Conservation (phyloP, 92 coral and sea anemone species). For the Epizoanthus scotinus region DNA sequence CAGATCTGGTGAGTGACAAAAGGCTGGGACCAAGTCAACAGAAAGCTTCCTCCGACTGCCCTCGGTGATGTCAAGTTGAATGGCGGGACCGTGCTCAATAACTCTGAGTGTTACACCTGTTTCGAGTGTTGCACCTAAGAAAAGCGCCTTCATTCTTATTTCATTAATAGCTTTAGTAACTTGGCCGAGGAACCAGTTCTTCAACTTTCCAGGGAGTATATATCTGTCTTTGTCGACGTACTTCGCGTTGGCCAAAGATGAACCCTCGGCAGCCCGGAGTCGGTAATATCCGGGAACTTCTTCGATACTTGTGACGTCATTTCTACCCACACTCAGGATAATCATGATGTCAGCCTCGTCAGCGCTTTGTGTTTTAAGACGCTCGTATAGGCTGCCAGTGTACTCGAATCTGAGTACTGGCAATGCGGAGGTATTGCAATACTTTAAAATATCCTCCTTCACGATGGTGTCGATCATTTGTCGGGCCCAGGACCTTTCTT, state of each 20-base stretch:
- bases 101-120: slow-evolving; percentile 46
- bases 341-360: slow-evolving; percentile 67
- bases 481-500: slow-evolving; percentile 55
- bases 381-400: slow-evolving; percentile 67
- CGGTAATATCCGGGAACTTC: slow-evolving; percentile 39
- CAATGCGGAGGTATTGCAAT: slow-evolving; percentile 42
- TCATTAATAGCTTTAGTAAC: slow-evolving; percentile 52
- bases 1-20: slow-evolving; percentile 44
- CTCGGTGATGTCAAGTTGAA: slow-evolving; percentile 69
- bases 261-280: slow-evolving; percentile 39
- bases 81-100: slow-evolving; percentile 77
- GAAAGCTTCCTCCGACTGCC: slow-evolving; percentile 53
- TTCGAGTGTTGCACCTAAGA: slow-evolving; percentile 34
- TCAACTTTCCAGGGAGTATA: slow-evolving; percentile 55
- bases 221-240: slow-evolving; percentile 40
- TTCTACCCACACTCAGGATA: slow-evolving; percentile 44
- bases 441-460: slow-evolving; percentile 24
- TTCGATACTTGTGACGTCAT: slow-evolving; percentile 18
- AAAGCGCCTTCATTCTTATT: slow-evolving; percentile 11
- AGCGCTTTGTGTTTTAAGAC: slow-evolving; percentile 47
- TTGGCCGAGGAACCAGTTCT: slow-evolving; percentile 58
- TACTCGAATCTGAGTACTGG: slow-evolving; percentile 54
- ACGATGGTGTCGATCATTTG: slow-evolving; percentile 45
- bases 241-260: slow-evolving; percentile 43
- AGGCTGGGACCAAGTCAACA: slow-evolving; percentile 74